Conservation (phyloP, 2,797 vertebrate species). For the Parauchenoglanis ngamensis region DNA sequence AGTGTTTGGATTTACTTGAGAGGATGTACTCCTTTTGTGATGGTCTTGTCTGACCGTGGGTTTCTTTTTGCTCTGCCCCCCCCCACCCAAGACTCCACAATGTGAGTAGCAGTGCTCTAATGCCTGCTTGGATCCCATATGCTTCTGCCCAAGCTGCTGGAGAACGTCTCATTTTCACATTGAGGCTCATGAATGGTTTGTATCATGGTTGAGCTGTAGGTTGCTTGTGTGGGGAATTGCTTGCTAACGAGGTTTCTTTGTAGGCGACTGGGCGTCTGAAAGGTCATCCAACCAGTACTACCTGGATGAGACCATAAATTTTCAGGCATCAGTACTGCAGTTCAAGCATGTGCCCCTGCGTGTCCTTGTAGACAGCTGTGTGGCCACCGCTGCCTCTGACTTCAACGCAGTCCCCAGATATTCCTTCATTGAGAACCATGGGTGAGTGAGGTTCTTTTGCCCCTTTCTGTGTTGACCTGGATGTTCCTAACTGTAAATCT, state of each 20-base stretch:
- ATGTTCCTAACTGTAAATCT: not conserved
- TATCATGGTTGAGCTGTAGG: not conserved
- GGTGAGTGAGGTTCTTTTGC: conserved; percentile 12
- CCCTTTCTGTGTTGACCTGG: rapidly evolving
- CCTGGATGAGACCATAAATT: conserved; percentile 36
- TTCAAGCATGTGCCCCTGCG: conserved; percentile 42
- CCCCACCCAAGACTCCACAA: conserved; percentile 64
- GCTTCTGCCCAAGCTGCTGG: conserved; percentile 39
- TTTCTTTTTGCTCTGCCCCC: not conserved
- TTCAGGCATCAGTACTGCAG: conserved; percentile 35
- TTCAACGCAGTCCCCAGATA: conserved; percentile 28
- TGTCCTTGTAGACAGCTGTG: conserved; percentile 40
- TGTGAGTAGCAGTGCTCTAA: conserved; percentile 64
- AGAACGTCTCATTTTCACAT: conserved; percentile 65
- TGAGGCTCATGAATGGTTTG: conserved; percentile 70
- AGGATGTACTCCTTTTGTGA: not conserved
- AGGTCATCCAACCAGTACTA: conserved; percentile 38
- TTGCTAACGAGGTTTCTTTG: not conserved
- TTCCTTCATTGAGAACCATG: conserved; percentile 47
- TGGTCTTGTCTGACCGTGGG: too few species aligned
- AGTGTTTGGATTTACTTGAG: not conserved
- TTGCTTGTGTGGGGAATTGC: too few species aligned
- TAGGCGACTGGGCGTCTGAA: conserved; percentile 45
- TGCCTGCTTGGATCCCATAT: conserved; percentile 63
- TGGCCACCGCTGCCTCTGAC: conserved; percentile 65